Conservation (phyloP, 2,888 invertebrate genomes). For the Tetragonula carbonaria region DNA sequence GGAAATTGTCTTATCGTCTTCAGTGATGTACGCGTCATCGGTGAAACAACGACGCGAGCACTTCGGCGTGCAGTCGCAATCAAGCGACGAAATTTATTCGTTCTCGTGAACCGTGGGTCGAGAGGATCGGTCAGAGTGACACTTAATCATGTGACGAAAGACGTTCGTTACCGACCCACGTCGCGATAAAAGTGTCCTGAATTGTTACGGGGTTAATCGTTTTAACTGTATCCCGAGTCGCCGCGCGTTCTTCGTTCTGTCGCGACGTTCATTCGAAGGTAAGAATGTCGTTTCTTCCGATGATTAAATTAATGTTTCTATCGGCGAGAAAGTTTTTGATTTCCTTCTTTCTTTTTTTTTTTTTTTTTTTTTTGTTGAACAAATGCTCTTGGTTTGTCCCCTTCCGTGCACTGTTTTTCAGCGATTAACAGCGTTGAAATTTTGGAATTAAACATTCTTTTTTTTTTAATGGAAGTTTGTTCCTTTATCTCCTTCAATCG, state of each 20-base stretch:
- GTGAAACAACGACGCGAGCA: not conserved
- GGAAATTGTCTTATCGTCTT: constrained; percentile 25
- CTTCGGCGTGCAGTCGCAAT: constrained; percentile 32
- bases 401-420: not conserved
- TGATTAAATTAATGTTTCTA: not conserved
- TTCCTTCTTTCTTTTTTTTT: constrained; percentile 23
- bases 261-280: constrained; percentile 31
- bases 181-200: constrained; percentile 51
- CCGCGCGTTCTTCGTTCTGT: constrained; percentile 2
- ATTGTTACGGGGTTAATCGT: constrained; percentile 40
- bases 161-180: constrained; percentile 36
- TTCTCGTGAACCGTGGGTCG: constrained; percentile 55
- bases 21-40: constrained; percentile 14
- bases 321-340: not conserved
- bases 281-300: constrained; percentile 25
- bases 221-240: constrained; percentile 10
- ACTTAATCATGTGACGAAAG: constrained; percentile 60
- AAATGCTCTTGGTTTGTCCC: not conserved
- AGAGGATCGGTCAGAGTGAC: constrained; percentile 50
- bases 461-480: not conserved
- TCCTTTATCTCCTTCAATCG: not conserved
- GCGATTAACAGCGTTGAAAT: not conserved
- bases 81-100: constrained; percentile 25
- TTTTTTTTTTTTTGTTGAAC: constrained; percentile 23
- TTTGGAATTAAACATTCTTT: not conserved